phyloP scores from a whole-genome alignment of 1,140 invertebrate species.

The Ostrea denselamellosa region DNA sequence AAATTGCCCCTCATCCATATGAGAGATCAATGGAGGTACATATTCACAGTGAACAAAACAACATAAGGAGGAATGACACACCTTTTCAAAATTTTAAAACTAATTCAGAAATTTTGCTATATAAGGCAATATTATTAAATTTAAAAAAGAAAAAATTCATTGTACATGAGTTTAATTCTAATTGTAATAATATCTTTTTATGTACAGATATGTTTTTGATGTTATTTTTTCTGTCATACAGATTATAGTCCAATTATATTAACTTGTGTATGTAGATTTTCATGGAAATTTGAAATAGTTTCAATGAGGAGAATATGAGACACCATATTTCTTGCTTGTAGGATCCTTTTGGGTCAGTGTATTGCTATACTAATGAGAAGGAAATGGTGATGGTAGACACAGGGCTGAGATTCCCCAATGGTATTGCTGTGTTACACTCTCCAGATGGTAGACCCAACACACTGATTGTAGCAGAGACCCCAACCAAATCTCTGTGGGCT shows the following conservation, averaged over 20 bases:
- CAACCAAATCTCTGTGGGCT: slow-evolving; percentile 70
- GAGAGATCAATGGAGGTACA: slow-evolving; percentile 69
- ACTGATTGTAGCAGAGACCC: slow-evolving; percentile 76
- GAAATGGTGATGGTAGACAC: slow-evolving; percentile 66
- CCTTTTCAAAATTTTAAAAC: too few species aligned
- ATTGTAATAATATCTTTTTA: too few species aligned
- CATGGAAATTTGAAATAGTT: too few species aligned
- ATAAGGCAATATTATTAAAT: too few species aligned
- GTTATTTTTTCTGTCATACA: neutral
- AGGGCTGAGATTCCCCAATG: slow-evolving; percentile 72
- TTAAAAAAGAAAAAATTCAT: too few species aligned
- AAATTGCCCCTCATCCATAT: slow-evolving; percentile 71
- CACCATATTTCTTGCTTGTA: slow-evolving; percentile 39
- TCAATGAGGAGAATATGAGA: too few species aligned
- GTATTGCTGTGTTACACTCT: slow-evolving; percentile 70
- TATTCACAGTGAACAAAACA: too few species aligned
- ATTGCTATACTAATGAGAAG: slow-evolving; percentile 68
- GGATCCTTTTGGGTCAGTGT: slow-evolving; percentile 75
- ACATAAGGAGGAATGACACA: too few species aligned
- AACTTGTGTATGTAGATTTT: too few species aligned
- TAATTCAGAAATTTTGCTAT: too few species aligned
- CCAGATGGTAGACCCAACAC: slow-evolving; percentile 61
- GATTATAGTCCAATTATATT: neutral
- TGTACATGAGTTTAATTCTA: too few species aligned
- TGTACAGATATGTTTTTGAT: neutral